A percentile compares a stretch with the other conserved stretches of the same genome.
phyloP scores from a whole-genome alignment of 2,113 vertebrate species.

The Indicator indicator region DNA sequence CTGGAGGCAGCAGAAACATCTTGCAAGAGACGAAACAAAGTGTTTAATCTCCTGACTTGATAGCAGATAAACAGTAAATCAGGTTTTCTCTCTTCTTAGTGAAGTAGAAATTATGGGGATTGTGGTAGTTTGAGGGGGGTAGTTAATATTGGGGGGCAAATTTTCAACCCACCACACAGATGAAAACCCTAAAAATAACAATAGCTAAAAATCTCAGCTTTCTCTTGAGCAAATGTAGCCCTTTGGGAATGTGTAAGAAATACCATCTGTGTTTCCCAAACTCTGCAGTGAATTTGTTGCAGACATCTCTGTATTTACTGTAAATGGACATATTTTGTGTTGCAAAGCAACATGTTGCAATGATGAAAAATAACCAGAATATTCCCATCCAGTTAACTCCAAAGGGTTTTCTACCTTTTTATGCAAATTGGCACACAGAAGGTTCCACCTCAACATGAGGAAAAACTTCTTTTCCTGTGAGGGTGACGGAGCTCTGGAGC shows the following conservation, averaged over 20 bases:
- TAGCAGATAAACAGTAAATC: slow-evolving; percentile 18
- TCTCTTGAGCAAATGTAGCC: slow-evolving; percentile 4
- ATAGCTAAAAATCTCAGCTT: background rate
- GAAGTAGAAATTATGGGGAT: background rate
- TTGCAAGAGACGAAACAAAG: background rate
- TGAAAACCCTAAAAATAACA: slow-evolving; percentile 42
- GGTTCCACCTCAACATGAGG: no score
- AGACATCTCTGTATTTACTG: slow-evolving; percentile 32
- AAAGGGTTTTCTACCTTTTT: background rate
- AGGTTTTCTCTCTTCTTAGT: background rate
- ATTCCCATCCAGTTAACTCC: background rate
- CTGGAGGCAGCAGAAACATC: background rate
- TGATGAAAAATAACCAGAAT: slow-evolving; percentile 7
- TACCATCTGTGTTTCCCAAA: slow-evolving; percentile 63
- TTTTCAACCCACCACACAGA: background rate
- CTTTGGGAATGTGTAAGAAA: slow-evolving; percentile 46
- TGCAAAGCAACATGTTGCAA: slow-evolving; percentile 48
- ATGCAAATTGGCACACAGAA: no score
- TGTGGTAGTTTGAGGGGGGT: no score
- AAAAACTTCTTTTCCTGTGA: no score
- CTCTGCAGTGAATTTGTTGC: slow-evolving; percentile 37
- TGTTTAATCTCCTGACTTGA: background rate
- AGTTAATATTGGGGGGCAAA: no score
- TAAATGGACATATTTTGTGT: slow-evolving; percentile 45
- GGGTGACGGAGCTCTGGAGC: no score